Conservation (phyloP, 1,140 invertebrate species). For the Drosophila cardini region DNA sequence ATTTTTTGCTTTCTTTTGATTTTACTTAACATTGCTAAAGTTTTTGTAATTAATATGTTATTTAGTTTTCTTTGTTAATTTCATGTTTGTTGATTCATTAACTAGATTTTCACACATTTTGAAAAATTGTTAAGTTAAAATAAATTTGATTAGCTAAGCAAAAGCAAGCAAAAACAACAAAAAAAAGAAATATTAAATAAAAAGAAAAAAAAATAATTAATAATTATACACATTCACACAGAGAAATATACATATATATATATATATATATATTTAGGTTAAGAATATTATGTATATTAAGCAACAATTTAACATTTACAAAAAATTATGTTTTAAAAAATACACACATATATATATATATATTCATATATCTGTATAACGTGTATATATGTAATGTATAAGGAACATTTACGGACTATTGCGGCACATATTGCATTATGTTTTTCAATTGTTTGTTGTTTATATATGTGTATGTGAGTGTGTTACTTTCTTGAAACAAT, state of each 20-base stretch:
- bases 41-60: constrained; percentile 23
- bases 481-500: neutral
- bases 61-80: neutral
- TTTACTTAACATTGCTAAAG: constrained; percentile 38
- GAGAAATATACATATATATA: constrained; percentile 11
- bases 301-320: constrained; percentile 54
- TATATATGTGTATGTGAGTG: constrained; percentile 17
- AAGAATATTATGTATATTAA: constrained; percentile 47
- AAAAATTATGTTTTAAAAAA: constrained; percentile 23
- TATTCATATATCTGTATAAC: constrained; percentile 23
- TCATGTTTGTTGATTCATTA: constrained; percentile 10
- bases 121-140: constrained; percentile 16
- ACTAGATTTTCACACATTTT: constrained; percentile 23
- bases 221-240: constrained; percentile 34
- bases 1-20: constrained; percentile 33
- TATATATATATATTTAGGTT: constrained; percentile 36
- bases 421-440: constrained; percentile 72
- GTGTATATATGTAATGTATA: constrained; percentile 41
- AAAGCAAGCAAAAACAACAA: constrained; percentile 13
- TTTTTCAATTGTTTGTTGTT: constrained; percentile 31
- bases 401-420: constrained; percentile 81
- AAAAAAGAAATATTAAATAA: constrained; percentile 10
- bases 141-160: constrained; percentile 38
- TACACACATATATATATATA: constrained; percentile 19
- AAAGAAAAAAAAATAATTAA: constrained; percentile 38